Evolutionary conservation across 2,888 invertebrate genomes (phyloP).

Genomic region (Parnassius smintheus): DNA sequence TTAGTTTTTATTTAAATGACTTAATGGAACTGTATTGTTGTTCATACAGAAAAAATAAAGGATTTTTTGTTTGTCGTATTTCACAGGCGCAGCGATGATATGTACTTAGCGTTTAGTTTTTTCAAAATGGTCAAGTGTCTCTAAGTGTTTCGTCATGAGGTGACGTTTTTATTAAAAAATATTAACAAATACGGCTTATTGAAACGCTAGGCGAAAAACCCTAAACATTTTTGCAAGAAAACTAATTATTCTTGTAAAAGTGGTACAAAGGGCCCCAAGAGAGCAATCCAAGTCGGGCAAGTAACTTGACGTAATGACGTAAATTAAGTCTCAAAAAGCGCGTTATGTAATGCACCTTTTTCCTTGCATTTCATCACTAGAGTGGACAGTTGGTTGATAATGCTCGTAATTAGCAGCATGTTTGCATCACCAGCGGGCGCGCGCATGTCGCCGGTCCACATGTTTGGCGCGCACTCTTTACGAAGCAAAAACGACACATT

Average conservation of each 20-base stretch:
- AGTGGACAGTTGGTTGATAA: conserved; percentile 61
- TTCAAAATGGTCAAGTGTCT: too few species aligned
- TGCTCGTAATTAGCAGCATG: conserved; percentile 65
- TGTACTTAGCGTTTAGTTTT: too few species aligned
- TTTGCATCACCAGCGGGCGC: conserved; percentile 46
- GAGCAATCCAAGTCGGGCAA: conserved; percentile 17
- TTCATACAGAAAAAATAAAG: too few species aligned
- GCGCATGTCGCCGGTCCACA: conserved; percentile 49
- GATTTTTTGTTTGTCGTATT: too few species aligned
- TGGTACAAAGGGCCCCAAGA: neutral
- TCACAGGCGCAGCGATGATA: too few species aligned
- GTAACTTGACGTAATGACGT: conserved; percentile 33
- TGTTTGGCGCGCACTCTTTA: conserved; percentile 47
- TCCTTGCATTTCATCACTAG: conserved; percentile 63
- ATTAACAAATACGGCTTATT: neutral
- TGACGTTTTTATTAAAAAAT: too few species aligned
- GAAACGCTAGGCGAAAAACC: neutral
- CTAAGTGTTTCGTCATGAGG: too few species aligned
- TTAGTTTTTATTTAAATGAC: too few species aligned
- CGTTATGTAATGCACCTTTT: conserved; percentile 61
- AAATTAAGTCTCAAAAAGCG: conserved; percentile 31
- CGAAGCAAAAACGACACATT: conserved; percentile 53
- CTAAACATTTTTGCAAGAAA: neutral
- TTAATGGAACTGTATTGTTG: too few species aligned
- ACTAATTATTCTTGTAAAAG: neutral